Percentiles rank a stretch among this genome's conserved stretches.
phyloP scores from a whole-genome alignment of 2,113 vertebrate genomes.

The Sylvilagus bachmani region DNA sequence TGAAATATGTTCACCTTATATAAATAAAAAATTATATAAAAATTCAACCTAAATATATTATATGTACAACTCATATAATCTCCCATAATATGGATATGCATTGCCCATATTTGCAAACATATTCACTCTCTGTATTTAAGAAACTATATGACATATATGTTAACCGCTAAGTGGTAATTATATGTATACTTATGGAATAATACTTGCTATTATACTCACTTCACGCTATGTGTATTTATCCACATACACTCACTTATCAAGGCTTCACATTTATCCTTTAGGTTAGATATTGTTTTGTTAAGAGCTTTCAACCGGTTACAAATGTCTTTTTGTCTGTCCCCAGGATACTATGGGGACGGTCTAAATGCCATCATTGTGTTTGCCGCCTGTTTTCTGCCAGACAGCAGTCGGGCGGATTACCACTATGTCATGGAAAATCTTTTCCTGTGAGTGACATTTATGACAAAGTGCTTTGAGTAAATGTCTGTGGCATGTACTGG shows the following conservation, averaged over 20 bases:
- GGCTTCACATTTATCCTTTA: slow-evolving; percentile 52
- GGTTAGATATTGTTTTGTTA: slow-evolving; percentile 66
- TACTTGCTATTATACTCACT: not conserved
- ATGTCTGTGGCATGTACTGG: slow-evolving; percentile 53
- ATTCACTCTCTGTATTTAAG: not conserved
- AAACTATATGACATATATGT: not conserved
- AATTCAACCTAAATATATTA: too few species aligned
- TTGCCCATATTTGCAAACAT: not conserved
- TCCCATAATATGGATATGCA: not conserved
- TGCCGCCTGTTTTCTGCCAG: slow-evolving; percentile 97
- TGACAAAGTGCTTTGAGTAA: slow-evolving; percentile 72
- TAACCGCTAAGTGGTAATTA: not conserved
- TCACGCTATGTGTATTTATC: not conserved
- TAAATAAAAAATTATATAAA: too few species aligned
- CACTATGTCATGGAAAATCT: slow-evolving; percentile 99
- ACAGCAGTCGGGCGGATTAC: slow-evolving; percentile 96
- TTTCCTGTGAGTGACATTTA: slow-evolving; percentile 94
- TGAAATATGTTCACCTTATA: too few species aligned
- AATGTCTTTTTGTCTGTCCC: slow-evolving; percentile 85
- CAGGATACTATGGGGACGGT: slow-evolving; percentile 97
- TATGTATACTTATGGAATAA: not conserved
- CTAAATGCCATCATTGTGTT: slow-evolving; percentile 99
- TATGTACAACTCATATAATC: not conserved
- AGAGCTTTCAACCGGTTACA: slow-evolving; percentile 76
- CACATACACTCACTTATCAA: not conserved